Evolutionary conservation across 2,888 invertebrate genomes (phyloP).

Genomic region (Patella depressa): DNA sequence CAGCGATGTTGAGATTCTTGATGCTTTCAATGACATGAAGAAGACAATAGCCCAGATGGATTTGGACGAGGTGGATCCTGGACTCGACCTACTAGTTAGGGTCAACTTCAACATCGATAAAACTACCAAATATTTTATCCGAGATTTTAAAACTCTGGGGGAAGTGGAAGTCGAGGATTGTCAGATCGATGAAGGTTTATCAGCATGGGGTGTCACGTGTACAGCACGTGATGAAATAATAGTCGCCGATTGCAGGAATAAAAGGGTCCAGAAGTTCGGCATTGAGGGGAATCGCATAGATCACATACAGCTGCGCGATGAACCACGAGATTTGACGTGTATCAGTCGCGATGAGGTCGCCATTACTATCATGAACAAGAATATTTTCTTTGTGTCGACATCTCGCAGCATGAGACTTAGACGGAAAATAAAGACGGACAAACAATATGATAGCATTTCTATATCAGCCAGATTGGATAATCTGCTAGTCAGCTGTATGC

Average conservation of each 20-base stretch:
- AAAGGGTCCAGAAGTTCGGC: conserved; percentile 58
- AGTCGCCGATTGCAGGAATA: conserved; percentile 59
- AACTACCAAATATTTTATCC: conserved; percentile 41
- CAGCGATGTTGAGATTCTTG: conserved; percentile 55
- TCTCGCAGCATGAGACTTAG: conserved; percentile 46
- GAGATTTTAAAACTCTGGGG: conserved; percentile 33
- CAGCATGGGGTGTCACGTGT: conserved; percentile 59
- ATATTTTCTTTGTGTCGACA: conserved; percentile 52
- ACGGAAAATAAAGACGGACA: conserved; percentile 50
- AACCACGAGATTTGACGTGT: conserved; percentile 59
- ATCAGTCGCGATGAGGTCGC: conserved; percentile 55
- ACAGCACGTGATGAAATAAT: conserved; percentile 58
- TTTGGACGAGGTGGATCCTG: conserved; percentile 12
- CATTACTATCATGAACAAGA: conserved; percentile 52
- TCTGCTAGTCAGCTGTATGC: conserved; percentile 50
- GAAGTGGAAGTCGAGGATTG: conserved; percentile 48
- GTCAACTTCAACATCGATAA: conserved; percentile 48
- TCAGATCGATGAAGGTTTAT: conserved; percentile 47
- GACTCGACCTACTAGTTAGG: conserved; percentile 29
- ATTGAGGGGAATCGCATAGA: conserved; percentile 58
- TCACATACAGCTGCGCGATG: conserved; percentile 58
- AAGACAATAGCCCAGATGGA: conserved; percentile 41
- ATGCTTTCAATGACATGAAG: conserved; percentile 36
- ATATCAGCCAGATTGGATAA: conserved; percentile 41
- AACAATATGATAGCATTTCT: conserved; percentile 58